Percentiles rank a stretch among this genome's conserved stretches.
phyloP scores from a whole-genome alignment of 2,888 invertebrate genomes.

The Idaea dimidiata region DNA sequence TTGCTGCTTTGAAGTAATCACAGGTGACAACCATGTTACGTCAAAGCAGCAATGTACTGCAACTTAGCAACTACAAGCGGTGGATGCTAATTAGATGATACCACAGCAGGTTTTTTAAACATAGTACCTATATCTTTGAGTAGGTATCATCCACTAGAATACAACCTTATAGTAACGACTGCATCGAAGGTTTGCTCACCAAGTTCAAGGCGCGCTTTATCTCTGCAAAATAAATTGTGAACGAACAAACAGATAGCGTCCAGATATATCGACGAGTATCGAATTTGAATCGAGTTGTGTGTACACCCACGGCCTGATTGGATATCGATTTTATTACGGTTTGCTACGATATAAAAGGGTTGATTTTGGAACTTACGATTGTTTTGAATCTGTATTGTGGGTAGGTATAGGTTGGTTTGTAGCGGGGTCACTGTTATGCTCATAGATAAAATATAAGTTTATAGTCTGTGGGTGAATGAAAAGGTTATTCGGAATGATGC shows the following conservation, averaged over 20 bases:
- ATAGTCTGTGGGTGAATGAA: no score
- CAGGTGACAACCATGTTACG: no score
- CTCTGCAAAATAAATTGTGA: conserved; percentile 51
- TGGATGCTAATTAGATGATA: no score
- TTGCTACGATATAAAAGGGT: not conserved
- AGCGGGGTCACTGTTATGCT: no score
- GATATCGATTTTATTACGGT: conserved; percentile 21
- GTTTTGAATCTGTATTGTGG: not conserved
- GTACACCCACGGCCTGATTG: conserved; percentile 25
- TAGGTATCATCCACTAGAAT: not conserved
- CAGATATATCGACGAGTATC: conserved; percentile 3
- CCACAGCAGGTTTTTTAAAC: no score
- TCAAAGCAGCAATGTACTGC: no score
- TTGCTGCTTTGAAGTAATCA: no score
- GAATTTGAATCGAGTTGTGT: not conserved
- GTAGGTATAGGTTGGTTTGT: not conserved
- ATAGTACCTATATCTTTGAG: not conserved
- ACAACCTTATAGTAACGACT: not conserved
- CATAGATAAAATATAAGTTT: no score
- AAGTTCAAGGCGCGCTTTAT: conserved; percentile 48
- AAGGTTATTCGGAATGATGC: no score
- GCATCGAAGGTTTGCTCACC: conserved; percentile 7
- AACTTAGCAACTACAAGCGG: no score
- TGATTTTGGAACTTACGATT: not conserved
- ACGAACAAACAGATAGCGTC: conserved; percentile 29